These are phyloP conservation scores for Lordiphosa stackelbergi DNA, from an alignment of 1,140 invertebrate species.

Conservation along the genomic window DNA sequence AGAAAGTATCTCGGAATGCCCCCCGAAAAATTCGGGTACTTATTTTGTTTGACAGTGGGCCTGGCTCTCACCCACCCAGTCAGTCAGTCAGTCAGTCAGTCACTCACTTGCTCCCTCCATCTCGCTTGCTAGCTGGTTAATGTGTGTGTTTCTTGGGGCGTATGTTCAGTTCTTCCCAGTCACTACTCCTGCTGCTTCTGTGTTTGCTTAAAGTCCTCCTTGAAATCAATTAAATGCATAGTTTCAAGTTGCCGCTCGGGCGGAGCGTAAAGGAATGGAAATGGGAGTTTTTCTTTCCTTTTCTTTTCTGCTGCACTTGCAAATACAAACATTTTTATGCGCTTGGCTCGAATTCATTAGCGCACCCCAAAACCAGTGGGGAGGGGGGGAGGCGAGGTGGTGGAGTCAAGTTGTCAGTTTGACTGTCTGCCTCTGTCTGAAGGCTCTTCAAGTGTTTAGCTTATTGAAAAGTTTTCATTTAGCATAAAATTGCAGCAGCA, in stretches of 20 bases:
- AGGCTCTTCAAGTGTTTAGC: slow-evolving; percentile 62
- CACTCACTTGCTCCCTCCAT: background rate
- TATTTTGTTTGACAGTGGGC: too few species aligned
- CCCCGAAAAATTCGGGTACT: too few species aligned
- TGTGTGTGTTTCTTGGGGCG: slow-evolving; percentile 45
- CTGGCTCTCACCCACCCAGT: background rate
- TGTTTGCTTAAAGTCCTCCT: slow-evolving; percentile 55
- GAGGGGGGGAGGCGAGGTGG: too few species aligned
- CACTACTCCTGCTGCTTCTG: slow-evolving; percentile 1
- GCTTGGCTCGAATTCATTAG: slow-evolving; percentile 67
- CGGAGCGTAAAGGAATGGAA: slow-evolving; percentile 13
- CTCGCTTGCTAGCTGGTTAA: slow-evolving; percentile 23
- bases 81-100: background rate
- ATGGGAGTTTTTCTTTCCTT: slow-evolving; percentile 38
- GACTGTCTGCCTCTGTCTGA: slow-evolving; percentile 20
- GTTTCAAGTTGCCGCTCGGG: slow-evolving; percentile 51
- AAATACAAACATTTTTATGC: slow-evolving; percentile 57
- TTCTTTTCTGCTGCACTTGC: slow-evolving; percentile 27
- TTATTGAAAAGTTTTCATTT: slow-evolving; percentile 70
- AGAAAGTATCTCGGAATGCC: too few species aligned
- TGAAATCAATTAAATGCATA: slow-evolving; percentile 74
- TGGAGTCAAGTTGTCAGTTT: slow-evolving; percentile 10
- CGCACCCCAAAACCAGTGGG: slow-evolving; percentile 23
- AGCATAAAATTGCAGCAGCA: slow-evolving; percentile 37
- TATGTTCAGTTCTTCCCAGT: slow-evolving; percentile 17